Conservation (phyloP, 2,797 vertebrate species). For the Rhinatrema bivittatum region DNA sequence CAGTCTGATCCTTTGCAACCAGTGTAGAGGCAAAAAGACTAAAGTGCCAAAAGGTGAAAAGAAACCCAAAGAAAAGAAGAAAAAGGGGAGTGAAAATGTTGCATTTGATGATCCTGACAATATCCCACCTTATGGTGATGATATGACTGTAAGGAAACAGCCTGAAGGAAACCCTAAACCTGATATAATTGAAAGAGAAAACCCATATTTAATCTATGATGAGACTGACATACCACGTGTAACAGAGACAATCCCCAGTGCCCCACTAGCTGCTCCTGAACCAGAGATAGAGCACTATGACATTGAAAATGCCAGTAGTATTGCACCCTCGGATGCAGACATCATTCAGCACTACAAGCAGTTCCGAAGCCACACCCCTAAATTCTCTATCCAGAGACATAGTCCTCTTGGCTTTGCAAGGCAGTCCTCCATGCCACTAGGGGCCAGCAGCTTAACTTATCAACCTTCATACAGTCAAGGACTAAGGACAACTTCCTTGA, state of each 20-base stretch:
- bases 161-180: constrained; percentile 95
- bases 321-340: constrained; percentile 91
- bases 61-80: constrained; percentile 90
- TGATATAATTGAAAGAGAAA: constrained; percentile 93
- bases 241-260: constrained; percentile 81
- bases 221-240: constrained; percentile 83
- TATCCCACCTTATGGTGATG: constrained; percentile 86
- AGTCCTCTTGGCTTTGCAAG: constrained; percentile 89
- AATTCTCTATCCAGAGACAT: constrained; percentile 95
- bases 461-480: constrained; percentile 81
- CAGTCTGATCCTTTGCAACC: constrained; percentile 88
- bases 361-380: constrained; percentile 92
- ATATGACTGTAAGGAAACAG: constrained; percentile 92
- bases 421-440: constrained; percentile 86
- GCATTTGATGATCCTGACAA: constrained; percentile 93
- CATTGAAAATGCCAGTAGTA: constrained; percentile 96
- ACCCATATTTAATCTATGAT: constrained; percentile 93
- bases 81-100: constrained; percentile 93
- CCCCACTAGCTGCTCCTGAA: constrained; percentile 75
- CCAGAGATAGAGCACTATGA: constrained; percentile 93
- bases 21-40: constrained; percentile 75
- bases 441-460: constrained; percentile 88
- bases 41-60: constrained; percentile 80
- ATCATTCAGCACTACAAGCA: constrained; percentile 97
- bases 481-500: constrained; percentile 75